Conservation (phyloP, 1,140 invertebrate genomes). For the Nylanderia fulva region DNA sequence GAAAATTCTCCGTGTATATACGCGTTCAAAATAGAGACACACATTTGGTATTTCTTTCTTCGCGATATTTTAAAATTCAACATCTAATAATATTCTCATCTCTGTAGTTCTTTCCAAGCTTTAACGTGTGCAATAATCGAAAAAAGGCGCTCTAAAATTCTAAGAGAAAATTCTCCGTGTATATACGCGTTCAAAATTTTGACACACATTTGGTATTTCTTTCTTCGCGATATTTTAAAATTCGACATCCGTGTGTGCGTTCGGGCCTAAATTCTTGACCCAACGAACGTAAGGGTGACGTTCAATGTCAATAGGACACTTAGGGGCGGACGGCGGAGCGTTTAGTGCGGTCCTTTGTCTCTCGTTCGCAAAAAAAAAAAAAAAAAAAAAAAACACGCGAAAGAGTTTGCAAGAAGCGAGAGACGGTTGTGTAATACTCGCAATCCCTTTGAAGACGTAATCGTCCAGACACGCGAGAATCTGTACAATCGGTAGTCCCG, state of each 20-base stretch:
- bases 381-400: too few species aligned
- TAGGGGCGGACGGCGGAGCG: neutral
- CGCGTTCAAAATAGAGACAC: too few species aligned
- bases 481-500: slow-evolving; percentile 34
- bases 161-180: too few species aligned
- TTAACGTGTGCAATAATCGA: too few species aligned
- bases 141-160: too few species aligned
- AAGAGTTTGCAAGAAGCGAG: slow-evolving; percentile 26
- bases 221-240: slow-evolving; percentile 21
- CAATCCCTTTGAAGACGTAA: slow-evolving; percentile 54
- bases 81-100: too few species aligned
- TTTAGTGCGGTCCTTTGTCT: slow-evolving; percentile 46
- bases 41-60: too few species aligned
- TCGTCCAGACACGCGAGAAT: slow-evolving; percentile 64
- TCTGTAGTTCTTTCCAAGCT: too few species aligned
- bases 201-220: neutral
- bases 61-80: too few species aligned
- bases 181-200: neutral
- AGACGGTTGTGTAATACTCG: slow-evolving; percentile 62
- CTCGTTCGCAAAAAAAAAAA: slow-evolving; percentile 17
- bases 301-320: slow-evolving; percentile 42
- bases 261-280: neutral
- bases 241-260: neutral
- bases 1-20: too few species aligned
- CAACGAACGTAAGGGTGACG: neutral